Base-by-base conservation (phyloP, 2,888 invertebrate genomes). In the Latrodectus elegans region DNA sequence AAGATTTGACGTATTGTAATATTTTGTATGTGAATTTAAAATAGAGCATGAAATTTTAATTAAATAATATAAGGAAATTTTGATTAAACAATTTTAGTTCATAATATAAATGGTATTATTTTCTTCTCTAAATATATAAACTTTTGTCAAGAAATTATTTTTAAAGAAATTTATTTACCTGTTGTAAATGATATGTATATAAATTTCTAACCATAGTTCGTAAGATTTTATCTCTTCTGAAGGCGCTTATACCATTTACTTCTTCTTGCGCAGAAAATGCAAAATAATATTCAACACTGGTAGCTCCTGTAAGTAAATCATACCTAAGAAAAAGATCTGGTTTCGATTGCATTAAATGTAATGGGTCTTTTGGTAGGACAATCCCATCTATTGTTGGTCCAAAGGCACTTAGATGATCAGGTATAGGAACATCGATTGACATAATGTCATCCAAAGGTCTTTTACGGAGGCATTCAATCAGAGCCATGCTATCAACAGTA, bases 361-460 rank as follows among this genome's bases (percentile, higher is more conserved):
- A 90, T 89, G 91, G 94, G 91, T 94, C 94, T 52, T 92, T 96
- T 95, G 17, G 96, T 91, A 97, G 96, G 89, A 98, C 96, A 90
- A 98, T 97, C 68, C 98, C 98, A 92, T 98, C 98, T 83, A 98
- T 96, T 91, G 97, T 97, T 8, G 98, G 98, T 0, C 97, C 98
- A 91, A 98, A 98, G 10, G 88, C 89, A 49, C 89, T 86, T n/a
- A 97, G 94, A 92, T 97, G 97, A 55, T 96, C 95, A 91, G 96
- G 95, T 3, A 88, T 88, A 22, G 64, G 64, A 82, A 96, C 94
- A 90, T 94, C 94, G 64, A 96, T 95, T 4, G 77, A 79, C 65
- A 90, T 75, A 53, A 90, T 86, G 52, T 90, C 90, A 14, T 88
- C 85, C 8, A 90, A 73, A 6, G 89, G 74, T 68, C 79, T 74